These are phyloP conservation scores for Microchirus variegatus DNA, from an alignment of 2,797 vertebrate genomes.

Conservation along the genomic window DNA sequence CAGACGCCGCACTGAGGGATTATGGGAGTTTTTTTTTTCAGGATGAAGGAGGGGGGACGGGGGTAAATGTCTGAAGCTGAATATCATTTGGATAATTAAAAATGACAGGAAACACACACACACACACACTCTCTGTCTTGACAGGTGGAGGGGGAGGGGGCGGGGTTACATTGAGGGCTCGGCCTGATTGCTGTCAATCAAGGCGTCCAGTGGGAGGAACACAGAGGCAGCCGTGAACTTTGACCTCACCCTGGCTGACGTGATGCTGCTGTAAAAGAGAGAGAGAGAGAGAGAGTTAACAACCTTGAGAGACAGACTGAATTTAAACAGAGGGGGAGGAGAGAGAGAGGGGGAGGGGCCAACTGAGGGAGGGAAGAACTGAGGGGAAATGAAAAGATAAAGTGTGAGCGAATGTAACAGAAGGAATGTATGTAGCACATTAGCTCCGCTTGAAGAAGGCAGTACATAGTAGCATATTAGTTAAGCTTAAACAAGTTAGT, in stretches of 20 bases:
- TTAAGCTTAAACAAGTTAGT: no score
- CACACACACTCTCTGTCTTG: constrained; percentile 50
- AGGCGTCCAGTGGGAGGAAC: constrained; percentile 89
- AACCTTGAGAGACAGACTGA: constrained; percentile 96
- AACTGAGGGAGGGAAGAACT: background rate
- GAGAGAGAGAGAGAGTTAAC: constrained; percentile 81
- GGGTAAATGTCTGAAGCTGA: constrained; percentile 71
- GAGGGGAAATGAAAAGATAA: background rate
- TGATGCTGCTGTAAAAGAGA: constrained; percentile 84
- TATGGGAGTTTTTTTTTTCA: constrained; percentile 39
- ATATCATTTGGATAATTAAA: constrained; percentile 99
- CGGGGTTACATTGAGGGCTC: constrained; percentile 18
- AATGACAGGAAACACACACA: constrained; percentile 88
- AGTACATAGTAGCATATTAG: no score
- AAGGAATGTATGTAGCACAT: no score
- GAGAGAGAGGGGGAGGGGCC: background rate
- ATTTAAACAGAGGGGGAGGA: constrained; percentile 87
- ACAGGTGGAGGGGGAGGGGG: constrained; percentile 49
- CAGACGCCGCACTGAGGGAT: constrained; percentile 80
- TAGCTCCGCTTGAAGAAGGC: no score
- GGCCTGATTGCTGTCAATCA: constrained; percentile 99
- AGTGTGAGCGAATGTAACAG: background rate
- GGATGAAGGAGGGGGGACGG: background rate
- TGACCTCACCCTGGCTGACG: constrained; percentile 81
- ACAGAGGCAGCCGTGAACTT: constrained; percentile 90